Evolutionary conservation across 2,888 invertebrate species (phyloP), one percentile per base, ranked within the genome.

Genomic region (Yponomeuta cagnagella): DNA sequence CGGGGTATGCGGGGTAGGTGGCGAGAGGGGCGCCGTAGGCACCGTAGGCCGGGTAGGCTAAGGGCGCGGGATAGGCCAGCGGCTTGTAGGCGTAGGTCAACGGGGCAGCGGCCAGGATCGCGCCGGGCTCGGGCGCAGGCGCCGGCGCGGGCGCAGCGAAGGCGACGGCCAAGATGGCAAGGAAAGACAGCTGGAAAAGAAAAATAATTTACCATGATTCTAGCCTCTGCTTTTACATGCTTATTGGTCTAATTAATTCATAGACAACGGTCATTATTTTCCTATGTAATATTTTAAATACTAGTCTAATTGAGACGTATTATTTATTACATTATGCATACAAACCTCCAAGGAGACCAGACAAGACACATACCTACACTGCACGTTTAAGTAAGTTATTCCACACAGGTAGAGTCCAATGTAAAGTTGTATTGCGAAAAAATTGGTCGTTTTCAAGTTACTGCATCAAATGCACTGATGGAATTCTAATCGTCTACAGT

Each of bases 81-180:
- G 71, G 78, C 63, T 43, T 78, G 63, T 77, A 77, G 0, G 81
- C 77, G 70, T 77, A 76, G 33, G 75, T 70, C 48, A 76, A 68
- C 23, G 73, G 72, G 5, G 78, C 73, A 37, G 75, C 73, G n/a
- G 78, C 72, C 37, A 76, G 71, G 65, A 52, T 37, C 10, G 68
- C 72, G n/a, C 70, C 77, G 68, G 68, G 48, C 48, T 68, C 23
- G 48, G 65, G 63, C 30, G 63, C 70, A 8, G 81, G 82, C 43
- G 79, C 79, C 2, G 83, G 80, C 0, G 79, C 81, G 4, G 84
- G 84, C n/a, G 80, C 82, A 4, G 83, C 81, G 67, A 78, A 77
- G 1, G 80, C 83, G 3, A 78, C 72, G 10, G 80, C 82, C 77
- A 84, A 64, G 71, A 80, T 70, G 37, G 75, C 77, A 72, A 83